Percentiles rank a stretch among this genome's conserved stretches.
These are phyloP conservation scores for Gastrophysa polygoni DNA, from an alignment of 2,888 invertebrate genomes.

Conservation along the genomic window DNA sequence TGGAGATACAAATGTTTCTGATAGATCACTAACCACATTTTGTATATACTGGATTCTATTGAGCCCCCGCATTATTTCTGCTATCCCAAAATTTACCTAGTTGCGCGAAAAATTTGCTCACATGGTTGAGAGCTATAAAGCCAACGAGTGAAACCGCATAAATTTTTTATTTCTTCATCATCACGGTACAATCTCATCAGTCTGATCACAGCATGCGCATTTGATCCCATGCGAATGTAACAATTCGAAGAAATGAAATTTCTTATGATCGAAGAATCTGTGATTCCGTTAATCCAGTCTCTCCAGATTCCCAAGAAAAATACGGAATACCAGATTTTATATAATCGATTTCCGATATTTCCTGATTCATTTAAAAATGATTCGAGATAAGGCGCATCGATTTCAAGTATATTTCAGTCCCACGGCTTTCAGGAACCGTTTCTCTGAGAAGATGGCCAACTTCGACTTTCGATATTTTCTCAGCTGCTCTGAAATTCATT, in stretches of 20 bases:
- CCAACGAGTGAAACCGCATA: neutral
- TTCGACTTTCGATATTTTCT: neutral
- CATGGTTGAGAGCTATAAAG: conserved; percentile 22
- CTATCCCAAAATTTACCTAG: conserved; percentile 41
- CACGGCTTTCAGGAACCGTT: neutral
- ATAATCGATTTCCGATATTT: no score
- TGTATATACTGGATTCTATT: neutral
- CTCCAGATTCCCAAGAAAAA: no score
- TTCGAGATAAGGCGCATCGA: no score
- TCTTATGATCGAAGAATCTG: neutral
- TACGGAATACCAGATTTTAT: no score
- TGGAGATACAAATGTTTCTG: neutral
- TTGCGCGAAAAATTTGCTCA: conserved; percentile 22
- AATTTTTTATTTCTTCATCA: neutral
- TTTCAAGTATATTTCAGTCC: neutral
- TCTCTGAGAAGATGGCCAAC: neutral
- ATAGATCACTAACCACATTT: neutral
- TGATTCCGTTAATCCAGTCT: no score
- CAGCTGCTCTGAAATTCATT: neutral
- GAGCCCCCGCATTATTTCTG: neutral
- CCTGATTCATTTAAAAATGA: no score
- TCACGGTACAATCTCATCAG: neutral
- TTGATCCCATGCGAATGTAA: conserved; percentile 20
- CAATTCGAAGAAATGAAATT: conserved; percentile 18
- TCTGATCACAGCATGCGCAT: conserved; percentile 17